Base-by-base conservation (phyloP, 2,113 vertebrate genomes). In the Ramphastos sulfuratus region DNA sequence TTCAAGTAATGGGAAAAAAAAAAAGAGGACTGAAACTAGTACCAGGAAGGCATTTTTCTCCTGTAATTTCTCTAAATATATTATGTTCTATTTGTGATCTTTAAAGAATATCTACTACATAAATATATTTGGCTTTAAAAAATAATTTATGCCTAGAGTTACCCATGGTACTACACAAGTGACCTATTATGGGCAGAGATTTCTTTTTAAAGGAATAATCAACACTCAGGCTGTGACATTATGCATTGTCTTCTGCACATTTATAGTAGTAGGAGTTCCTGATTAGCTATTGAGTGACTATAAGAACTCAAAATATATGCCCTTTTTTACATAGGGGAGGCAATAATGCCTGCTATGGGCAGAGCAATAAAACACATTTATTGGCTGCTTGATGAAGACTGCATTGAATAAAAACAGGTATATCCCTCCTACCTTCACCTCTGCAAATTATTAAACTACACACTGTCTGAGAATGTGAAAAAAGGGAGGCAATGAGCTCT, bases 361-460 rank as follows among this genome's bases (percentile, higher is more conserved):
- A 90, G 91, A 85, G 52, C 84, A 86, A 87, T 92, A 96, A 85
- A 96, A 91, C 80, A 94, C 5, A 30, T 95, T 96, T 97, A 96
- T 93, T 89, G 88, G 33, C 82, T 96, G 79, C 46, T 94, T 69
- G 81, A 84, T 96, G 85, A 96, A 95, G 75, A 92, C 21, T 86
- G 82, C 37, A 72, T 87, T 95, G 90, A 93, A 92, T 93, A 89
- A 91, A 95, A 78, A 6, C n/a, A 83, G 28, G 7, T 79, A 73
- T 28, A 56, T 46, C 35, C 74, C 66, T 89, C 27, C 85, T 50
- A 86, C 65, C 31, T 88, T 54, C 50, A 59, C 20, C 71, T 91
- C 35, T 85, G 78, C 87, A 92, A 85, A 90, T 85, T 92, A 59
- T 74, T 66, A 84, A 88, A 85, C 50, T 65, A 11, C 78, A 61